Evolutionary conservation across 2,888 invertebrate species (phyloP), one percentile per base, ranked within the genome.

Genomic region (Allygus modestus): DNA sequence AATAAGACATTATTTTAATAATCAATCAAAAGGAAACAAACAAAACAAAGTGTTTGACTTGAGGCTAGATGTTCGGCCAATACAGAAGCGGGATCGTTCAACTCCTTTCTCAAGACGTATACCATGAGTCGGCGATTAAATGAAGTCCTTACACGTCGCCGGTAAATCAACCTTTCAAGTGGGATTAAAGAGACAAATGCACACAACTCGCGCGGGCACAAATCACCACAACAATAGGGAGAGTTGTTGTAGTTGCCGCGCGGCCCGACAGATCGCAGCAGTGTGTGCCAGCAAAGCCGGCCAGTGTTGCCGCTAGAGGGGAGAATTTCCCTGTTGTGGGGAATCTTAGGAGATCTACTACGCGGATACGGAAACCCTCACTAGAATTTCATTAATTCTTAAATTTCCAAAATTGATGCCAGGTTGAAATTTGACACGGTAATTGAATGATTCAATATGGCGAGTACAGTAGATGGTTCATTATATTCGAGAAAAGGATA

Each of bases 171-270:
- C 15, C 71, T n/a, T 71, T 23, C 37, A 71, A 33, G 41, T 41
- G 71, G 71, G 71, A 71, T 71, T 71, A 71, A n/a, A 41, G 20
- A 71, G 71, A 71, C 71, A 71, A 71, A 71, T 71, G 71, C 71
- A 20, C 65, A 65, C 65, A 65, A 15, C 65, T 65, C 5, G 65
- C 65, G 17, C 58, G 23, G 2, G 65, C 65, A 65, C 65, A 65
- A 65, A 65, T 65, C 65, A 65, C 71, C 0, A 20, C 71, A 71
- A 71, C 71, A 71, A 65, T 65, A 28, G 65, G 58, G 31, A 65
- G 2, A 58, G 58, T 15, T 58, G 51, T 20, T 26, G 65, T 65
- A 15, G 65, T 65, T 65, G 31, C 65, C 65, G 65, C 28, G 12
- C 31, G 1, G 28, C 65, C 11, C 65, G 65, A 28, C 17, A 65